Conservation (phyloP, 2,797 vertebrate genomes). For the Pipistrellus pipistrellus region DNA sequence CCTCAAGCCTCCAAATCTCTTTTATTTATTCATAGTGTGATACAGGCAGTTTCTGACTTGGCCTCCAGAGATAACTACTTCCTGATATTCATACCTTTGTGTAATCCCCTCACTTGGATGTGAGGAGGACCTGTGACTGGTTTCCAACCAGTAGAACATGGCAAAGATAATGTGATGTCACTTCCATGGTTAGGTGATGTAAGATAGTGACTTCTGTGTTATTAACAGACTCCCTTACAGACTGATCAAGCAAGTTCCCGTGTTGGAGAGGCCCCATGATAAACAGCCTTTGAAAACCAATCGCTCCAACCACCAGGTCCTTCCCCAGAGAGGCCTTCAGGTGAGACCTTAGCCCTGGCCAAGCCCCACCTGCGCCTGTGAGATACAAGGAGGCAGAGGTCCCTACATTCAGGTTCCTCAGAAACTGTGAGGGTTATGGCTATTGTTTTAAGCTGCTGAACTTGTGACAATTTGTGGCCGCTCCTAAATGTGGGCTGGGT, state of each 20-base stretch:
- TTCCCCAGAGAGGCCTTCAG: background rate
- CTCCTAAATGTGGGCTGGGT: background rate
- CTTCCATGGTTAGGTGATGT: background rate
- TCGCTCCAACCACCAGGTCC: background rate
- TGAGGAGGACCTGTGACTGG: background rate
- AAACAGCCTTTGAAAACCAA: background rate
- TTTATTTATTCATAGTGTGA: background rate
- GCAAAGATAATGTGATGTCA: background rate
- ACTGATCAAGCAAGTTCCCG: background rate
- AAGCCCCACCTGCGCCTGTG: background rate
- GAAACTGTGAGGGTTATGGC: background rate
- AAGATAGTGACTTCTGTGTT: background rate
- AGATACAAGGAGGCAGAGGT: background rate
- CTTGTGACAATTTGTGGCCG: background rate
- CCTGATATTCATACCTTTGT: background rate
- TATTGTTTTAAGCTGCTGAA: background rate
- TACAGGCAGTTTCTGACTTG: background rate
- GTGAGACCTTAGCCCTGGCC: background rate
- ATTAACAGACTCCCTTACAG: background rate
- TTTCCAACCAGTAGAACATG: background rate
- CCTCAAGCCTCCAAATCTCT: background rate
- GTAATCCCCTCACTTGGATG: background rate
- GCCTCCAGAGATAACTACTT: background rate
- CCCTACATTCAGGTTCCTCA: background rate
- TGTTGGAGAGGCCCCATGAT: background rate